Base-by-base conservation (phyloP, 2,113 vertebrate species). In the Plecotus auritus region DNA sequence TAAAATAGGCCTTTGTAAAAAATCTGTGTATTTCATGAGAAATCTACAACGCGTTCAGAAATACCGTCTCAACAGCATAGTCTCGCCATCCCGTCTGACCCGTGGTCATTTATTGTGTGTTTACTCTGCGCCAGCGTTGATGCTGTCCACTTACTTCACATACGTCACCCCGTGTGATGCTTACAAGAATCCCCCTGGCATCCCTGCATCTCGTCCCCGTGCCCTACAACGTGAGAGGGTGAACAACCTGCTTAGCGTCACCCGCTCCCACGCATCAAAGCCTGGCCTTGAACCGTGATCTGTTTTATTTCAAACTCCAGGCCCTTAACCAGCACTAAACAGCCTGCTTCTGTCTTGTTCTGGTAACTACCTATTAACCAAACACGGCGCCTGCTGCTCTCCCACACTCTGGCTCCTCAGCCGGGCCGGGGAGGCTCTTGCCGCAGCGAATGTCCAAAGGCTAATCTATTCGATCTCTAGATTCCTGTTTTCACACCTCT, bases 401-500 rank as follows among this genome's bases (percentile, higher is more conserved):
- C 47, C 12, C 13, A 28, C 37, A 7, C 22, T 35, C 20, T 18
- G 56, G 40, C 70, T 88, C 40, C 11, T n/a, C n/a, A 32, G 13
- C 47, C 2, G 30, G 42, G 26, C n/a, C 0, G 11, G 61, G 78
- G 88, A 54, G 23, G 18, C 10, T 67, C 17, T 72, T 54, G 42
- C 59, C 30, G 7, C 86, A 47, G 56, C 1, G n/a, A 82, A 56
- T n/a, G 42, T 61, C 17, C 7, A 67, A 82, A 61, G 49, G 66
- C 69, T 47, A 70, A 97, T 95, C 76, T 14, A 56, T 26, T 42
- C 67, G 4, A 74, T 96, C 96, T 86, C 70, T 59, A 56, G 67
- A 40, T 61, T 70, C 16, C 0, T 74, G 88, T 93, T 94, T 96
- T 95, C 85, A 67, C 69, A 88, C 88, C 93, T 92, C 88, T 73